phyloP scores from a whole-genome alignment of 2,797 vertebrate genomes.

The Neomorphus geoffroyi region DNA sequence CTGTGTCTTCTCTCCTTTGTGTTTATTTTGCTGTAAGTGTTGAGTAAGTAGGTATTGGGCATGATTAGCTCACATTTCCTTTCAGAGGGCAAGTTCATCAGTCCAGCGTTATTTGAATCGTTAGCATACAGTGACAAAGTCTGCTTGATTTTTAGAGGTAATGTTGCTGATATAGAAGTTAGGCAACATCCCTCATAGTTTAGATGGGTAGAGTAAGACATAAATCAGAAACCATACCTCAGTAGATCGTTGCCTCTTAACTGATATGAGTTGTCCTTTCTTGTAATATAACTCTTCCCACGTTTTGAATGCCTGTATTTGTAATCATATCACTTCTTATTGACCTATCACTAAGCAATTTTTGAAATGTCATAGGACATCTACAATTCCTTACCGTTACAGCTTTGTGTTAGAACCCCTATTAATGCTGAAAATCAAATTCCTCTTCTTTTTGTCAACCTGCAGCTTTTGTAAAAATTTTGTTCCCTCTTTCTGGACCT shows the following conservation, averaged over 20 bases:
- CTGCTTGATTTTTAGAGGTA: neutral
- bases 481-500: neutral
- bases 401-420: neutral
- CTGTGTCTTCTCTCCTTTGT: neutral
- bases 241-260: neutral
- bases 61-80: neutral
- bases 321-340: neutral
- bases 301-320: neutral
- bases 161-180: neutral
- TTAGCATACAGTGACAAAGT: neutral
- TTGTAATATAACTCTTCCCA: neutral
- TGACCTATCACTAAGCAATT: neutral
- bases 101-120: neutral
- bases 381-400: neutral
- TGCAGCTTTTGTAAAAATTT: neutral
- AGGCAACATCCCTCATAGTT: neutral
- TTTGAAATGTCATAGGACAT: neutral
- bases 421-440: neutral
- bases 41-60: conserved; percentile 27
- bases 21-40: conserved; percentile 9
- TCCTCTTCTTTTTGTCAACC: neutral
- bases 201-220: conserved; percentile 10
- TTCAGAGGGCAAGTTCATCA: neutral
- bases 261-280: neutral
- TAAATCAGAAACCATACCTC: neutral